Percentiles rank a stretch among this genome's conserved stretches.
Evolutionary conservation across 92 coral and sea anemone species (phyloP).

Genomic region (Parazoanthus darwini): DNA sequence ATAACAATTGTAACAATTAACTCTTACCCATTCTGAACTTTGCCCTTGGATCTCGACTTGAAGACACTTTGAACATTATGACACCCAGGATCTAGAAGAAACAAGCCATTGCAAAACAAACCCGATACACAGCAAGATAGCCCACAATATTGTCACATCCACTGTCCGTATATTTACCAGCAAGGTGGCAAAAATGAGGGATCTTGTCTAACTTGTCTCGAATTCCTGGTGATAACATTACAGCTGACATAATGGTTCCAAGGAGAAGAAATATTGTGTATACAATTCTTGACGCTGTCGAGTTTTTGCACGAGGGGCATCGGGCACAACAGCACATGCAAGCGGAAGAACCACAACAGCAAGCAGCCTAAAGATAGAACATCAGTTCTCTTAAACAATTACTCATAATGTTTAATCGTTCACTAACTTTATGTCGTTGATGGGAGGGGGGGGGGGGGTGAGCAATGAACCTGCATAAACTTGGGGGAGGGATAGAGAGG

Average conservation of each 20-base stretch:
- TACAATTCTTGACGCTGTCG: slow-evolving; percentile 95
- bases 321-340: slow-evolving; percentile 98
- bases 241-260: slow-evolving; percentile 88
- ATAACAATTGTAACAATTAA: too few species aligned
- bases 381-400: too few species aligned
- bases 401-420: too few species aligned
- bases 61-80: slow-evolving; percentile 86
- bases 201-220: slow-evolving; percentile 76
- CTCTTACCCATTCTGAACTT: slow-evolving; percentile 94
- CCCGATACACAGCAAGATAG: slow-evolving; percentile 94
- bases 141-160: slow-evolving; percentile 87
- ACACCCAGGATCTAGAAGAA: slow-evolving; percentile 87
- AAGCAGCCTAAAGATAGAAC: slow-evolving; percentile 77
- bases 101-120: slow-evolving; percentile 97
- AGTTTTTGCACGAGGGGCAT: slow-evolving; percentile 96
- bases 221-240: slow-evolving; percentile 92
- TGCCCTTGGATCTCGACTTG: slow-evolving; percentile 91
- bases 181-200: slow-evolving; percentile 75
- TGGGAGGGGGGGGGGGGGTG: slow-evolving; percentile 43
- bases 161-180: slow-evolving; percentile 49
- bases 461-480: slow-evolving; percentile 4
- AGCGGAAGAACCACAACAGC: slow-evolving; percentile 98
- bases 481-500: too few species aligned
- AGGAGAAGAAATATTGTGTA: slow-evolving; percentile 87
- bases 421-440: too few species aligned